Evolutionary conservation across 2,113 vertebrate species (phyloP).

Genomic region (Dromaius novaehollandiae): DNA sequence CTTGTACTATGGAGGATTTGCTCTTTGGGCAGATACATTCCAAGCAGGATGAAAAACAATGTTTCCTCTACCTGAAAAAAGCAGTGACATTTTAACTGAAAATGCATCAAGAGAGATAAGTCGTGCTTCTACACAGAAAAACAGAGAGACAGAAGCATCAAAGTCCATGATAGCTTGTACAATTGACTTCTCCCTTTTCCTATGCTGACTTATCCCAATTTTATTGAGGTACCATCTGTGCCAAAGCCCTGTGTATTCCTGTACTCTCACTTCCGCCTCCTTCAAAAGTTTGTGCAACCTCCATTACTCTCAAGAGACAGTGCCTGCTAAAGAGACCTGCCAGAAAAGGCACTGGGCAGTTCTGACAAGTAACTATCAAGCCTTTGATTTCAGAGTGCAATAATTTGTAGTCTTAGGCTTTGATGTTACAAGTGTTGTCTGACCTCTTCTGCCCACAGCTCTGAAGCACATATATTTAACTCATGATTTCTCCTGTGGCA

Average conservation of each 20-base stretch:
- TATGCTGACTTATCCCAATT: background rate
- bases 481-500: background rate
- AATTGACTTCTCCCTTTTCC: background rate
- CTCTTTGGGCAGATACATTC: background rate
- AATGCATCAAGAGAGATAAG: background rate
- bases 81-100: background rate
- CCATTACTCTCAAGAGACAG: background rate
- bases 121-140: accelerated
- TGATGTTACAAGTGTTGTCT: background rate
- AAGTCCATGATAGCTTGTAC: background rate
- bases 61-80: background rate
- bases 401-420: background rate
- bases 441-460: background rate
- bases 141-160: background rate
- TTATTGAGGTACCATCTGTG: background rate
- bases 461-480: background rate
- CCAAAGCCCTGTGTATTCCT: background rate
- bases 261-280: background rate
- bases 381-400: background rate
- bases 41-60: background rate
- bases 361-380: background rate
- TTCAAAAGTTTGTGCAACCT: background rate
- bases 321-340: background rate
- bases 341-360: background rate
- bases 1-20: background rate